Base-by-base conservation (phyloP, 1,140 invertebrate species). In the Pseudomyrmex gracilis region DNA sequence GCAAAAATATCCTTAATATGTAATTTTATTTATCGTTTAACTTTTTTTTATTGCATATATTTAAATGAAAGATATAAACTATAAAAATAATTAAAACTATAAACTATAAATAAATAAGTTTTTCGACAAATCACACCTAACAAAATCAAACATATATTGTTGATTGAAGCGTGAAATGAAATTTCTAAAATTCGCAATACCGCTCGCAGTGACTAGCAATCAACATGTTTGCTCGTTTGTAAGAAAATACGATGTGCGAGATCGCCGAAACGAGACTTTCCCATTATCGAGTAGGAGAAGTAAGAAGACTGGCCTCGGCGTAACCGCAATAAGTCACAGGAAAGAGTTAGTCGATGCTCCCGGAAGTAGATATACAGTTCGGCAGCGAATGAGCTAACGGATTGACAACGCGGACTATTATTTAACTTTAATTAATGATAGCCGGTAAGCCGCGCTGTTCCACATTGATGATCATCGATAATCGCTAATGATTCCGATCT, bases 381-480 rank as follows among this genome's bases (percentile, higher is more conserved):
- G 20, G 45, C 64, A 49, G 51, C 55, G 68, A 77, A 63, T 70
- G 51, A 71, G 51, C 61, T 73, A 87, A 87, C 67, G 73, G 82
- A 87, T 70, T 73, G 68, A 87, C 85, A 87, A 84, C 68, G 45
- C 57, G 68, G 57, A 66, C 86, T 87, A 87, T 87, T 84, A 84
- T 82, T 87, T 84, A 84, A 87, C 61, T 87, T 15, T 88, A 88
- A 88, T 88, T 88, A 84, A 88, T 88, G 87, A 85, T 77, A 84
- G 73, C 51, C 85, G 45, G 67, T 60, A 55, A 71, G 34, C 34
- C 34, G 34, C 12, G 13, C 64, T 86, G 85, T 87, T 86, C 76
- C 85, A 82, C 82, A 86, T 88, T 88, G 82, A 84, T 74, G 83
- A 66, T 85, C 87, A 88, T 88, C 87, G 87, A 88, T 88, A 88